Evolutionary conservation across 2,797 vertebrate genomes (phyloP), one percentile per base, ranked within the genome.

Genomic region (Decapterus maruadsi): DNA sequence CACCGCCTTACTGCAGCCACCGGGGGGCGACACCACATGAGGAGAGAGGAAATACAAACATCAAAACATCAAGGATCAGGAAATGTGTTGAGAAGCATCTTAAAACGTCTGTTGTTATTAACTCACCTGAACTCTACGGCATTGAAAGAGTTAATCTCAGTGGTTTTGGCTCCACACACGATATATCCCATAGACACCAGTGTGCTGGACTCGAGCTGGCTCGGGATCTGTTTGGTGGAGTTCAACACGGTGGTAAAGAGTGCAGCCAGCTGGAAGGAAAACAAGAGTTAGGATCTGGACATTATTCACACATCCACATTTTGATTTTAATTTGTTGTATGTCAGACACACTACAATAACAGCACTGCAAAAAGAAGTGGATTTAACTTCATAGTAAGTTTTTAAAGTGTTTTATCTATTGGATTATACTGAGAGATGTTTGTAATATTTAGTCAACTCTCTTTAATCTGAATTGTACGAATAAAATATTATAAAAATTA

Each of bases 121-220:
- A 57, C 87, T 88, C 82, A 96, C 96, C 95, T 94, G 83, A 96
- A 95, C 88, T 96, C 94, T 17, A 95, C 80, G 1, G 94, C 88
- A 54, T 95, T 95, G 31, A 96, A 94, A 12, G 34, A 81, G 12
- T 59, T 87, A 2, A 96, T 93, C 17, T 94, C 87, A 14, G 89
- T 17, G 43, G 54, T 22, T 60, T 91, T 92, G n/a, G 95, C 94
- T 29, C 96, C 96, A 26, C 95, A 96, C 59, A 96, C 73, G 8
- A 95, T 90, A 86, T 95, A 34, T 50, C 96, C 96, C 86, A 96
- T 77, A 0, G 96, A 92, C 45, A 95, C 94, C 54, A 96, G 80
- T 1, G 62, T 90, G 89, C 93, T 95, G 81, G 95, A 95, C 83
- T 94, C 91, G 4, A 96, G 88, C 84, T 94, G 90, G 62, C 81